phyloP scores from a whole-genome alignment of 2,113 vertebrate genomes.

The Nipponia nippon region DNA sequence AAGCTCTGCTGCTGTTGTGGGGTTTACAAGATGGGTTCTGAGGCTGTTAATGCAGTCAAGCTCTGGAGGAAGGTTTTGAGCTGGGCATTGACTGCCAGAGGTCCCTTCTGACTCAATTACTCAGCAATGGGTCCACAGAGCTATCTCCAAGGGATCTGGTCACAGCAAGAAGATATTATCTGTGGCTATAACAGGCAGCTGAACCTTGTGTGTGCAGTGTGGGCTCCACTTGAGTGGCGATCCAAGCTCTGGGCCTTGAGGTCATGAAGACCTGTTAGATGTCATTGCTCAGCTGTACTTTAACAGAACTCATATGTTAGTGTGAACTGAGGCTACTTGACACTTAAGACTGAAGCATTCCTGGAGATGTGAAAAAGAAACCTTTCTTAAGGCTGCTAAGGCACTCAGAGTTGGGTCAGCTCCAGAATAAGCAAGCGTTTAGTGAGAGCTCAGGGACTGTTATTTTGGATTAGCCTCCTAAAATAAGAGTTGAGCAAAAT shows the following conservation, averaged over 20 bases:
- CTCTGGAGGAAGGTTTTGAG: not conserved
- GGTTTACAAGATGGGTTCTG: not conserved
- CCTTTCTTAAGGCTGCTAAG: not conserved
- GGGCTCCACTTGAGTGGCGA: accelerated
- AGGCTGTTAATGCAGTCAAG: not conserved
- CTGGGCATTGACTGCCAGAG: not conserved
- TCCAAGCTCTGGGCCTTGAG: not conserved
- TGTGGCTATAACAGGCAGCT: not conserved
- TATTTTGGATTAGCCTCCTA: not conserved
- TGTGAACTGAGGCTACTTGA: not conserved
- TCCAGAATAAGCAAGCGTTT: not conserved
- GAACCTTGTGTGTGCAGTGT: not conserved
- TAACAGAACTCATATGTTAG: not conserved
- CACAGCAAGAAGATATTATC: accelerated
- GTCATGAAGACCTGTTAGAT: not conserved
- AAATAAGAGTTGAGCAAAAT: not conserved
- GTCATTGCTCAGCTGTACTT: not conserved
- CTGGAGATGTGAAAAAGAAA: not conserved
- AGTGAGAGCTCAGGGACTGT: not conserved
- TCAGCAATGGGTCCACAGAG: not conserved
- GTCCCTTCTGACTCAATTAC: not conserved
- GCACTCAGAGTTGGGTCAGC: not conserved
- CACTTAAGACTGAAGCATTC: not conserved
- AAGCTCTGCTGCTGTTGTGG: not conserved
- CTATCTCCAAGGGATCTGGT: not conserved